Evolutionary conservation across 2,888 invertebrate species (phyloP).

Genomic region (Drosophila macrospina): DNA sequence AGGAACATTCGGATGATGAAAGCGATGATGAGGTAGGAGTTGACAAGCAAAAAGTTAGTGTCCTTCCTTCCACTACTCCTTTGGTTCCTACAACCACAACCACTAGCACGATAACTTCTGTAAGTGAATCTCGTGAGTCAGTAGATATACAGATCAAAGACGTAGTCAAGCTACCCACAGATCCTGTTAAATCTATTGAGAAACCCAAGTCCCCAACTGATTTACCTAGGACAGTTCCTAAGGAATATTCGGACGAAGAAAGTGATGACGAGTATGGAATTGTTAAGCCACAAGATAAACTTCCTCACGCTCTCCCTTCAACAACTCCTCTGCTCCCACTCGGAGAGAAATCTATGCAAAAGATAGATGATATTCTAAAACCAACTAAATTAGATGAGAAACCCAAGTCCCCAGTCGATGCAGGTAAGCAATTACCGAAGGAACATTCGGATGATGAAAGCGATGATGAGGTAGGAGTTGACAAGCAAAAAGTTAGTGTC

Average conservation of each 20-base stretch:
- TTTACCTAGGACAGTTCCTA: not conserved
- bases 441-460: constrained; percentile 23
- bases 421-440: not conserved
- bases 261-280: not conserved
- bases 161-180: not conserved
- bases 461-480: constrained; percentile 10
- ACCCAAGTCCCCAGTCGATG: constrained; percentile 22
- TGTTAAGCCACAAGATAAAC: constrained; percentile 2
- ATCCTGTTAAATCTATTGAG: constrained; percentile 3
- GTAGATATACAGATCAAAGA: constrained; percentile 2
- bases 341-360: constrained; percentile 1
- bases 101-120: not conserved
- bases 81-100: not conserved
- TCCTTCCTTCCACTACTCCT: not conserved
- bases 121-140: constrained; percentile 5
- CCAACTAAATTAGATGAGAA: constrained; percentile 23
- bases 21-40: no score
- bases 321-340: not conserved
- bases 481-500: not conserved
- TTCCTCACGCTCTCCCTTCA: not conserved
- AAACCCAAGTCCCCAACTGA: constrained; percentile 13
- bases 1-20: no score
- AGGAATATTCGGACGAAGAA: constrained; percentile 20
- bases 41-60: no score
- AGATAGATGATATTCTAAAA: constrained; percentile 2